Evolutionary conservation across 2,113 vertebrate species (phyloP).

Genomic region (Phainopepla nitens): DNA sequence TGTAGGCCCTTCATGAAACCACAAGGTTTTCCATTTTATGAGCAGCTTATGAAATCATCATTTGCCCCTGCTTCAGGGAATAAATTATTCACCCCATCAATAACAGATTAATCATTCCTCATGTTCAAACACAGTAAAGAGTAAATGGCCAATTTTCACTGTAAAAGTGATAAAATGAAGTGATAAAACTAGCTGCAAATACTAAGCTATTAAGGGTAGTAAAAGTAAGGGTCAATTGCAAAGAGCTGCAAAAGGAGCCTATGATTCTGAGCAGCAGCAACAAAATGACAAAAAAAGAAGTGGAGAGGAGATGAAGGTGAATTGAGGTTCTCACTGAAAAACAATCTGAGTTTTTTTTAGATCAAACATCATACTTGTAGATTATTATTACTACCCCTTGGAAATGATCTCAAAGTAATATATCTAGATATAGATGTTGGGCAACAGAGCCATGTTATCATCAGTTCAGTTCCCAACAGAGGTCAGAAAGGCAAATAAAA

Average conservation of each 20-base stretch:
- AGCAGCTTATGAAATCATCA: background rate
- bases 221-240: slow-evolving; percentile 10
- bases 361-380: background rate
- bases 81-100: background rate
- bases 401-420: background rate
- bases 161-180: background rate
- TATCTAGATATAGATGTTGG: background rate
- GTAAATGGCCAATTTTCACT: background rate
- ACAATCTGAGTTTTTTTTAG: background rate
- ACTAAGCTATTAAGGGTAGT: background rate
- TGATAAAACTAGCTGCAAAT: slow-evolving; percentile 11
- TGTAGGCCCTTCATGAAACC: background rate
- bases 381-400: background rate
- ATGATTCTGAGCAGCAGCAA: background rate
- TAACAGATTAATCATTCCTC: background rate
- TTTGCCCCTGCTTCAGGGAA: background rate
- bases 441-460: background rate
- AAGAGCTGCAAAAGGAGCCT: background rate
- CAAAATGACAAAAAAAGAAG: background rate
- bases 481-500: slow-evolving; percentile 6
- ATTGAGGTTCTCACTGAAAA: background rate
- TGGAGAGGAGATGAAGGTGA: background rate
- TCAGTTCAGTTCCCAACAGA: background rate
- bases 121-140: background rate
- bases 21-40: background rate